Evolutionary conservation across 64 coral and sea anemone species (phyloP).

Genomic region (Acropora yongei): DNA sequence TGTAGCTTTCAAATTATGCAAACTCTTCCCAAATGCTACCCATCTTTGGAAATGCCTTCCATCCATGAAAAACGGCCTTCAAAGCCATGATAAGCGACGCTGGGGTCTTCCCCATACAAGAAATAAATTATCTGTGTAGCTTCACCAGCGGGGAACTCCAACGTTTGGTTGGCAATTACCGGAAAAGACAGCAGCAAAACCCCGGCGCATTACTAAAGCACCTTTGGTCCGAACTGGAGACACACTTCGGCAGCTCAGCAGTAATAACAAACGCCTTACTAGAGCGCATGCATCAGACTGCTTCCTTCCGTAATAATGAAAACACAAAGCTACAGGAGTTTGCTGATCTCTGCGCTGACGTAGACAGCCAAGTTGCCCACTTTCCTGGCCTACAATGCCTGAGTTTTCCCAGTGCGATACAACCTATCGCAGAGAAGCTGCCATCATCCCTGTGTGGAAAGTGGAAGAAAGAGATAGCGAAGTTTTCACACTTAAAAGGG

Average conservation of each 20-base stretch:
- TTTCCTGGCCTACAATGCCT: slow-evolving; percentile 24
- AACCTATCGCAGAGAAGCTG: slow-evolving; percentile 37
- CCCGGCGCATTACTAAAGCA: slow-evolving; percentile 1
- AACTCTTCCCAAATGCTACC: too few species aligned
- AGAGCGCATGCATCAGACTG: slow-evolving; percentile 25
- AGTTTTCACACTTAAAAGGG: slow-evolving; percentile 7
- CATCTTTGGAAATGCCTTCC: too few species aligned
- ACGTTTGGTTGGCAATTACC: too few species aligned
- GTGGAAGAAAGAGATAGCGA: slow-evolving; percentile 37
- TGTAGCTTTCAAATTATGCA: too few species aligned
- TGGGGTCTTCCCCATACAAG: too few species aligned
- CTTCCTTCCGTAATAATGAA: slow-evolving; percentile 34
- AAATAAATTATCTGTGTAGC: too few species aligned
- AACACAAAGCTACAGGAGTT: slow-evolving; percentile 24
- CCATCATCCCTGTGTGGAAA: slow-evolving; percentile 1
- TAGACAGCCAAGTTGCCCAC: slow-evolving; percentile 13
- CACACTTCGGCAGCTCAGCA: slow-evolving; percentile 45
- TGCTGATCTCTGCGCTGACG: slow-evolving; percentile 33
- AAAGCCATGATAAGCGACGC: too few species aligned
- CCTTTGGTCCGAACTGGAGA: slow-evolving; percentile 50
- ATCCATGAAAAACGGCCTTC: too few species aligned
- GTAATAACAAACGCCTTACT: slow-evolving; percentile 40
- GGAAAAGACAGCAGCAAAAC: too few species aligned
- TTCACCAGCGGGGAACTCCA: too few species aligned
- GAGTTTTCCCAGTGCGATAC: slow-evolving; percentile 26